phyloP scores from a whole-genome alignment of 2,797 vertebrate genomes.

The Geotrypetes seraphini region DNA sequence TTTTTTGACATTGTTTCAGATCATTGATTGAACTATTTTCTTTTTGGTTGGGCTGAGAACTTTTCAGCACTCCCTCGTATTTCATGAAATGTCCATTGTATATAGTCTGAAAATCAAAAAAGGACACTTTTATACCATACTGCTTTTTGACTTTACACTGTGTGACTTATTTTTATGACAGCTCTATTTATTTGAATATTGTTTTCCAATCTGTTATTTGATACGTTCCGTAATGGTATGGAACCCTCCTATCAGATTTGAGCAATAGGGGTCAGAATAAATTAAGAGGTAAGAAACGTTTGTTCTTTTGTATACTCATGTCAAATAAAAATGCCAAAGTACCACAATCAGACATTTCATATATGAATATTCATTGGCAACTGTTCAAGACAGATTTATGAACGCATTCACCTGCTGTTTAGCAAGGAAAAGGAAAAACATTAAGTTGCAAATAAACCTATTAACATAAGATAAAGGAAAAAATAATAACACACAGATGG shows the following conservation, averaged over 20 bases:
- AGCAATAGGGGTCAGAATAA: slow-evolving; percentile 36
- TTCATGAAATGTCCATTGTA: too few species aligned
- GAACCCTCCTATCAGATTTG: too few species aligned
- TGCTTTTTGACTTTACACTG: too few species aligned
- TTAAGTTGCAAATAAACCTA: slow-evolving; percentile 59
- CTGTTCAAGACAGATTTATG: slow-evolving; percentile 70
- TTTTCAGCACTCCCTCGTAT: too few species aligned
- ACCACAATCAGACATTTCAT: slow-evolving; percentile 53
- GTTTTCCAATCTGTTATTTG: slow-evolving; percentile 33
- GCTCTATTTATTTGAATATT: too few species aligned
- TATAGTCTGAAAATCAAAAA: too few species aligned
- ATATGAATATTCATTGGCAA: slow-evolving; percentile 77
- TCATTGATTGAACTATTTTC: too few species aligned
- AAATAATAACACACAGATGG: slow-evolving; percentile 53
- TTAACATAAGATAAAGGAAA: slow-evolving; percentile 57
- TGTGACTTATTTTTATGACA: too few species aligned
- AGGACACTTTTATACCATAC: too few species aligned
- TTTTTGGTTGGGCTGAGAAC: too few species aligned
- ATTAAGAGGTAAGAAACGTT: slow-evolving; percentile 44
- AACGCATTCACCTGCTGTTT: slow-evolving; percentile 71
- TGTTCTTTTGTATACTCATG: slow-evolving; percentile 47
- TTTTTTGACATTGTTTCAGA: too few species aligned
- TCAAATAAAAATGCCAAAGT: slow-evolving; percentile 64
- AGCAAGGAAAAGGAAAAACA: slow-evolving; percentile 45
- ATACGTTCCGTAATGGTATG: slow-evolving; percentile 31